Conservation (phyloP, 1,140 invertebrate genomes). For the Dreissena polymorpha region DNA sequence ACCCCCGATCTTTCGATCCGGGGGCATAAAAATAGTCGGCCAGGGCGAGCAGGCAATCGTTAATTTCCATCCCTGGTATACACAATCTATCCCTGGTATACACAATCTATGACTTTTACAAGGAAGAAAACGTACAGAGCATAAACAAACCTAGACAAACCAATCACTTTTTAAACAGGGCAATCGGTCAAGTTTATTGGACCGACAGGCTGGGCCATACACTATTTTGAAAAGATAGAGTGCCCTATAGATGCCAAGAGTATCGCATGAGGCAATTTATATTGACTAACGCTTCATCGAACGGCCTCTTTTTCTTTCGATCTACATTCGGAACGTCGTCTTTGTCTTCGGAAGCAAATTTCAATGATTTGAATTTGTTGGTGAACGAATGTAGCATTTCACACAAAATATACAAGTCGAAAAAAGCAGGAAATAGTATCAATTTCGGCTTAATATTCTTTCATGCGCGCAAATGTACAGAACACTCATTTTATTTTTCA, state of each 20-base stretch:
- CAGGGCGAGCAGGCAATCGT: too few relatives aligned
- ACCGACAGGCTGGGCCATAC: background rate
- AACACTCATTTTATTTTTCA: background rate
- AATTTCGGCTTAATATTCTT: background rate
- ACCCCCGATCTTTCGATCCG: too few relatives aligned
- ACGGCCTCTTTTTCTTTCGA: constrained; percentile 24
- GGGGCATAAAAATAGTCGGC: too few relatives aligned
- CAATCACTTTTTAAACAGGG: background rate
- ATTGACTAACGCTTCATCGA: constrained; percentile 4
- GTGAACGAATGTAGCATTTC: constrained; percentile 39
- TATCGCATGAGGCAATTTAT: background rate
- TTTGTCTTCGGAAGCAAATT: background rate
- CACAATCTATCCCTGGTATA: too few relatives aligned
- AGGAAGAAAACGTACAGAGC: background rate
- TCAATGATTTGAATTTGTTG: constrained; percentile 29
- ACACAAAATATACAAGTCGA: background rate
- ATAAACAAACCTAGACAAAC: background rate
- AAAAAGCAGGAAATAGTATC: too few relatives aligned
- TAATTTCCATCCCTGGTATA: too few relatives aligned
- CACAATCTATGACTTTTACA: too few relatives aligned
- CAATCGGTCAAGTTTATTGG: background rate
- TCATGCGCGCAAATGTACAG: background rate
- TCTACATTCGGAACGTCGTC: background rate
- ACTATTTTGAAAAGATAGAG: background rate
- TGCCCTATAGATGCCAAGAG: background rate